Evolutionary conservation across 2,888 invertebrate genomes (phyloP), one percentile per base, ranked within the genome.

Genomic region (Spicauda simplicius): DNA sequence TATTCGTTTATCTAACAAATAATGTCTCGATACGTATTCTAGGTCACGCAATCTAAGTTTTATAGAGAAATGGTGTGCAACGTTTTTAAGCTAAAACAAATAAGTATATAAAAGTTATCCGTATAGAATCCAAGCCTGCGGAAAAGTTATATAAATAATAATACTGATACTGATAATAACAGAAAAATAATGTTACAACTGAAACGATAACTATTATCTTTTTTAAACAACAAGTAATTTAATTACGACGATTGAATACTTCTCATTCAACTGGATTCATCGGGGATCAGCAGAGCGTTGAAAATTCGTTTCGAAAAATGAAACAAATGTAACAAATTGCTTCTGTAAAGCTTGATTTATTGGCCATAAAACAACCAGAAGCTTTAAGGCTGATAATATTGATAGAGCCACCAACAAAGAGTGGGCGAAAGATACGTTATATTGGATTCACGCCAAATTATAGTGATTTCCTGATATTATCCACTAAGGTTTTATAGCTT

Each of bases 381-480:
- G 64, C 56, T 64, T 64, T 57, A 64, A 64, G 64, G 50, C 56
- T 56, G 54, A 64, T 64, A 48, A 63, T 56, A 64, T 64, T 57
- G 64, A 64, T 64, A 64, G 64, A 64, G 50, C 48, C 20, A 54
- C 62, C 45, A 30, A 57, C 50, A 57, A 56, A 64, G 50, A 57
- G 56, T 45, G 33, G 41, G 56, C 19, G 55, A 45, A 56, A 64
- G 45, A 48, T 55, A 64, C 56, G 55, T 54, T 19, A 48, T 63
- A 63, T 63, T 64, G 64, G 64, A 57, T 19, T 20, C 50, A 33
- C n/a, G 64, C 64, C 64, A 64, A 64, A 33, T 57, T 57, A 50
- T 50, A 50, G 37, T 19, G 61, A 19, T 61, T 41, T 61, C 16
- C 45, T n/a, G 45, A n/a, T 45, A n/a, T 45, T 6, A 45, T 45